Conservation (phyloP, 2,113 vertebrate genomes). For the Silurus asotus region DNA sequence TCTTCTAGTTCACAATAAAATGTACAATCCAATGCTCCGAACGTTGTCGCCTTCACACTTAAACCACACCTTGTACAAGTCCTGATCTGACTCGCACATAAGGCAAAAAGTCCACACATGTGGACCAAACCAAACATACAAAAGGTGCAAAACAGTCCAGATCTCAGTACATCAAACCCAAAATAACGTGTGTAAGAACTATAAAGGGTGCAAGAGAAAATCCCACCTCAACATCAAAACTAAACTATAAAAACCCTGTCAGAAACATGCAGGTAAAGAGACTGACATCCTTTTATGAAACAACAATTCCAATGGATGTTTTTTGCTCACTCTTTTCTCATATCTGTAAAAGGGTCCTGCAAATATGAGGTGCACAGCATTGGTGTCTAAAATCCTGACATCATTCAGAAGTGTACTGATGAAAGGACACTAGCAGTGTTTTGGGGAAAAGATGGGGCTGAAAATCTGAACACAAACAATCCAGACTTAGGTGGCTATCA, state of each 20-base stretch:
- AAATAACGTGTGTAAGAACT: neutral
- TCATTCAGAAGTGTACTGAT: neutral
- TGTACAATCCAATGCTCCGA: neutral
- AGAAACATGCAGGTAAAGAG: neutral
- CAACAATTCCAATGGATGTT: constrained; percentile 31
- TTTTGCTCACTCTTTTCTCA: neutral
- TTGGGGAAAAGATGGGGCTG: neutral
- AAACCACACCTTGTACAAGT: neutral
- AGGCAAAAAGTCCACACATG: neutral
- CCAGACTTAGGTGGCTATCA: neutral
- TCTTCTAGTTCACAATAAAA: neutral
- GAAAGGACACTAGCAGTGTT: neutral
- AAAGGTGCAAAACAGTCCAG: neutral
- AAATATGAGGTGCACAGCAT: neutral
- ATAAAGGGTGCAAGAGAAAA: neutral
- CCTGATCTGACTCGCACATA: neutral
- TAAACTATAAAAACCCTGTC: neutral
- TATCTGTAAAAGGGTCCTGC: constrained; percentile 21
- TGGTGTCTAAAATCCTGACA: constrained; percentile 1
- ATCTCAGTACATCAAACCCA: neutral
- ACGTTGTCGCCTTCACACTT: neutral
- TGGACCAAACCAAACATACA: neutral
- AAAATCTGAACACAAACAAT: neutral
- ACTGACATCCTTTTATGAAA: constrained; percentile 14
- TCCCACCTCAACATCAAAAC: neutral